phyloP scores from a whole-genome alignment of 2,888 invertebrate species.

The Lottia gigantea region DNA sequence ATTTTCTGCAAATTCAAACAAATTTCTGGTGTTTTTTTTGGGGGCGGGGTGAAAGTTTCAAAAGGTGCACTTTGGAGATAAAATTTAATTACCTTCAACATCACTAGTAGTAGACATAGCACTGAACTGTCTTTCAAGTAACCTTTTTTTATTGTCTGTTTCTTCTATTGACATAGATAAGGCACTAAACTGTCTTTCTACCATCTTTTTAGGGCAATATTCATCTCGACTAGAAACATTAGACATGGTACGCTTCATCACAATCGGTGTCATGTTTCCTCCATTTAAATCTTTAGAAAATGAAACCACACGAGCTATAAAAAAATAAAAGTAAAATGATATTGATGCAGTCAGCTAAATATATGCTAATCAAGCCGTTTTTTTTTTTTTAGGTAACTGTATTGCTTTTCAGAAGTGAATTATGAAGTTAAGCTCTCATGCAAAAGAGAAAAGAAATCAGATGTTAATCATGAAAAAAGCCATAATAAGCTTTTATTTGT shows the following conservation, averaged over 20 bases:
- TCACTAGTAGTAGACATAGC: constrained; percentile 35
- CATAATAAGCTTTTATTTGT: too few relatives aligned
- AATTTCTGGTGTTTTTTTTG: too few relatives aligned
- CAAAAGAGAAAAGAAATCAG: too few relatives aligned
- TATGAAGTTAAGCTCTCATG: too few relatives aligned
- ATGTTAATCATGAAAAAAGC: too few relatives aligned
- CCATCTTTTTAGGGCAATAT: constrained; percentile 3
- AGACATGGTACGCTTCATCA: constrained; percentile 13
- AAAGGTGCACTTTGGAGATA: too few relatives aligned
- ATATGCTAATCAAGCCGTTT: too few relatives aligned
- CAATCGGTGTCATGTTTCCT: neutral
- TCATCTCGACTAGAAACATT: neutral
- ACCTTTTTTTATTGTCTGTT: constrained; percentile 18
- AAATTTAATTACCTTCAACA: constrained; percentile 31
- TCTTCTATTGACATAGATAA: constrained; percentile 12
- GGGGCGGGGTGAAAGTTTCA: too few relatives aligned
- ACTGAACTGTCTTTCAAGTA: constrained; percentile 38
- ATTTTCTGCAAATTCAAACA: too few relatives aligned
- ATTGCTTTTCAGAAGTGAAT: too few relatives aligned
- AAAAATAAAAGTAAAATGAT: neutral
- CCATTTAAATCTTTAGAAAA: constrained; percentile 5
- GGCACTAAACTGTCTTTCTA: neutral
- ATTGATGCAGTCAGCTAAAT: too few relatives aligned
- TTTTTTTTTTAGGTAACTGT: neutral
- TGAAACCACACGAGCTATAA: constrained; percentile 12